A percentile compares a stretch with the other conserved stretches of the same genome.
Evolutionary conservation across 2,797 vertebrate genomes (phyloP).

Genomic region (Sparus aurata): DNA sequence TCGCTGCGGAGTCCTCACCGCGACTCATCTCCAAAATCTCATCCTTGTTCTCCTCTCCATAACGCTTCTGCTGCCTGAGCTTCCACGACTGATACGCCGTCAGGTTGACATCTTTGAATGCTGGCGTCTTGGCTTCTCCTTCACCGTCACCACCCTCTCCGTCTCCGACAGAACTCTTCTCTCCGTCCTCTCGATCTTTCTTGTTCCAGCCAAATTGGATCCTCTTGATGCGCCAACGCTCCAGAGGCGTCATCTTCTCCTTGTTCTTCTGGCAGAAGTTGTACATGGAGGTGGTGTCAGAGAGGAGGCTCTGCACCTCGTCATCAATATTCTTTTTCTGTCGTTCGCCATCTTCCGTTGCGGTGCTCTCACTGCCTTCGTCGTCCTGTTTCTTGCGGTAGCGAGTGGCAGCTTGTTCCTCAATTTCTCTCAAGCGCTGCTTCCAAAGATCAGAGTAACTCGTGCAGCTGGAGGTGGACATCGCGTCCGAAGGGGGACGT

Average conservation of each 20-base stretch:
- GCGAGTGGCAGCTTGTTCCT: conserved; percentile 88
- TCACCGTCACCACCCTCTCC: conserved; percentile 50
- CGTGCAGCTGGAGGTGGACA: conserved; percentile 84
- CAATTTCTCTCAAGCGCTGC: conserved; percentile 91
- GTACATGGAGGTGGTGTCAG: conserved; percentile 92
- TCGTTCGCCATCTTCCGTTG: conserved; percentile 44
- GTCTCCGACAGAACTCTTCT: conserved; percentile 68
- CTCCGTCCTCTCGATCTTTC: conserved; percentile 88
- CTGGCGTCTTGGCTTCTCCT: conserved; percentile 66
- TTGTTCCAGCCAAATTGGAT: conserved; percentile 98
- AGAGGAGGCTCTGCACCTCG: conserved; percentile 90
- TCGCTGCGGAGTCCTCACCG: conserved; percentile 85
- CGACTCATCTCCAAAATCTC: conserved; percentile 91
- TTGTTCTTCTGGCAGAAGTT: conserved; percentile 96
- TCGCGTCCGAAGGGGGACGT: conserved; percentile 74
- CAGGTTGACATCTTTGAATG: conserved; percentile 87
- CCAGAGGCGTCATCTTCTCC: conserved; percentile 92
- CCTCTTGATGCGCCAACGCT: conserved; percentile 96
- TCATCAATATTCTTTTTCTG: conserved; percentile 76
- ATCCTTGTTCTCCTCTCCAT: conserved; percentile 88
- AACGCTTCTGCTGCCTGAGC: conserved; percentile 89
- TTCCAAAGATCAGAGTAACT: conserved; percentile 94
- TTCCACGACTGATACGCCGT: conserved; percentile 97
- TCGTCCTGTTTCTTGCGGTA: conserved; percentile 75
- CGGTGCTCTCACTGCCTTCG: conserved; percentile 51